These are phyloP conservation scores for Morone chrysops DNA, from an alignment of 2,113 vertebrate genomes.

Conservation along the genomic window DNA sequence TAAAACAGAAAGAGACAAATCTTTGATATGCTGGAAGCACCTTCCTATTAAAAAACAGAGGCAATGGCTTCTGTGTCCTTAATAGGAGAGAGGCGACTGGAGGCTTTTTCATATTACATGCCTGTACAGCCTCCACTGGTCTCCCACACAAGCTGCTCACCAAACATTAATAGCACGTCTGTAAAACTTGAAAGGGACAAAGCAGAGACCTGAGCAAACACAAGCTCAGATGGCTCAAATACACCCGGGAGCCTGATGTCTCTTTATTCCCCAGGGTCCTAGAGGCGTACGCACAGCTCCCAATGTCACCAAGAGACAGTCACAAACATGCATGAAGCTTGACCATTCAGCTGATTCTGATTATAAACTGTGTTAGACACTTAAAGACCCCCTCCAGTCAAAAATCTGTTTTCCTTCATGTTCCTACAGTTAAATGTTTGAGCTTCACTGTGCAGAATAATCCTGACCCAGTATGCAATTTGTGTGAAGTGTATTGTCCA, in stretches of 20 bases:
- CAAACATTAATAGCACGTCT: conserved; percentile 54
- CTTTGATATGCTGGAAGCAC: conserved; percentile 42
- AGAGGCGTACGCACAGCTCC: background rate
- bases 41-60: conserved; percentile 32
- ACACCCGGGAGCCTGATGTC: conserved; percentile 7
- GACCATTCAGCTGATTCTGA: background rate
- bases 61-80: conserved; percentile 39
- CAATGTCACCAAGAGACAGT: background rate
- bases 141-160: conserved; percentile 42
- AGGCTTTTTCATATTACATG: conserved; percentile 41
- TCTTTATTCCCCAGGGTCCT: conserved; percentile 10
- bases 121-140: conserved; percentile 13
- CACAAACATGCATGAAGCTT: conserved; percentile 1
- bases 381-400: no score
- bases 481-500: no score
- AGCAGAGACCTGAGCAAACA: conserved; percentile 56
- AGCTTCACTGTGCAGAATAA: no score
- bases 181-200: conserved; percentile 54
- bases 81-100: conserved; percentile 33
- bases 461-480: no score
- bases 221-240: conserved; percentile 25
- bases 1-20: conserved; percentile 21
- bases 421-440: no score
- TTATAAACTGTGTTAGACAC: background rate
- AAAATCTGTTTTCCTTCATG: no score